Base-by-base conservation (phyloP, 2,888 invertebrate genomes). In the Poecilobothrus nobilitatus region DNA sequence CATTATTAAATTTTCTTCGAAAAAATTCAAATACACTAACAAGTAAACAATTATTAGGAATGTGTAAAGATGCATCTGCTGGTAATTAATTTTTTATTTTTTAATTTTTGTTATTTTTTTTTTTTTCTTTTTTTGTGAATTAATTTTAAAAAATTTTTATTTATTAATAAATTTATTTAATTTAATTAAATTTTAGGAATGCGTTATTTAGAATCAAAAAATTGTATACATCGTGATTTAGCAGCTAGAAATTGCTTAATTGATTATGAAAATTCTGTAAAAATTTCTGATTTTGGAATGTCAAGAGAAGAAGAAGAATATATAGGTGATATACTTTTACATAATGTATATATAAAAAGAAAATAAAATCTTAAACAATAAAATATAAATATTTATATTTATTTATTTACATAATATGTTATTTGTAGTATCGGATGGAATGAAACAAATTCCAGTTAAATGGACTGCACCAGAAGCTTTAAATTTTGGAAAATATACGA, bases 251-350 rank as follows among this genome's bases (percentile, higher is more conserved):
- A 97, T 84, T 97, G 97, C 74, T 77, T 82, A 53, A 78, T 82
- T 84, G 90, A 89, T 71, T 89, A 91, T 76, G 91, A 92, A 75
- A 91, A 92, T 75, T 89, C 88, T 68, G 95, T 97, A 6, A 97
- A 97, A 84, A 97, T 97, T 77, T 96, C 97, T 0, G 97, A 97
- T 83, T 97, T 97, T 84, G 97, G 97, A 73, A 97, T 97, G 97
- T 97, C 96, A 0, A 84, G 97, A 37, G 96, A 97, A 80, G 97
- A 97, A 79, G 94, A 96, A 80, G 96, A 96, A 80, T 97, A 97
- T 76, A 95, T 94, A 71, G 82, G 82, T 82, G 73, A 72, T 21
- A 33, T 9, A 1, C 2, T 27, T n/a, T 9, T 21, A 10, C 4
- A 6, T 4, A 5, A 5, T n/a, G n/a, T n/a, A n/a, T n/a, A n/a